Evolutionary conservation across 2,888 invertebrate genomes (phyloP).

Genomic region (Polymixis flavicincta): DNA sequence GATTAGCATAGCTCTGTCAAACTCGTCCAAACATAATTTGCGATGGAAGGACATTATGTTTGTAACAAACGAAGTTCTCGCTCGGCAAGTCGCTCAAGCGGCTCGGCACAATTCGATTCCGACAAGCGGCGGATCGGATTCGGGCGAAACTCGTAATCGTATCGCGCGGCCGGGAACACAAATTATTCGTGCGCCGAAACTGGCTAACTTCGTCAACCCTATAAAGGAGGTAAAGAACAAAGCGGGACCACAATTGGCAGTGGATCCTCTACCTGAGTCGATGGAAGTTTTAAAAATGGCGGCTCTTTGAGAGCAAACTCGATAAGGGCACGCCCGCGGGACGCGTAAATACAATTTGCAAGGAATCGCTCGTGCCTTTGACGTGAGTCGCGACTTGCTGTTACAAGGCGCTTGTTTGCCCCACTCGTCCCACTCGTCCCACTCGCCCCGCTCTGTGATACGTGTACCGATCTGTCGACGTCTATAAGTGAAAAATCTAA

Average conservation of each 20-base stretch:
- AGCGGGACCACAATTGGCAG: conserved; percentile 89
- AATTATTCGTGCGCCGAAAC: conserved; percentile 89
- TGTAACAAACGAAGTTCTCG: conserved; percentile 79
- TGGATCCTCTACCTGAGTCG: conserved; percentile 84
- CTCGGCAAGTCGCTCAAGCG: conserved; percentile 77
- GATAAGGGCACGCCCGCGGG: conserved; percentile 88
- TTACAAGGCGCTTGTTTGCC: conserved; percentile 79
- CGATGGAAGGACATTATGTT: conserved; percentile 73
- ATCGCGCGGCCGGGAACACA: conserved; percentile 88
- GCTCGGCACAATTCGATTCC: conserved; percentile 82
- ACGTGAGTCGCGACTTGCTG: conserved; percentile 76
- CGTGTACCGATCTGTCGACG: conserved; percentile 55
- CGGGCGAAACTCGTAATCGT: conserved; percentile 86
- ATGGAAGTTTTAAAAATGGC: conserved; percentile 89
- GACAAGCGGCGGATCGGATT: conserved; percentile 84
- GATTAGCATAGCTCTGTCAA: conserved; percentile 45
- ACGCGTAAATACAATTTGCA: conserved; percentile 89
- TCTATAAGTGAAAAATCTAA: conserved; percentile 65
- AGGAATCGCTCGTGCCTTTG: conserved; percentile 89
- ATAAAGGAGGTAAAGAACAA: conserved; percentile 88
- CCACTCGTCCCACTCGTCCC: conserved; percentile 26
- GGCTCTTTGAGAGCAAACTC: conserved; percentile 89
- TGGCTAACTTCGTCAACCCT: conserved; percentile 88
- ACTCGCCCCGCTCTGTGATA: conserved; percentile 40
- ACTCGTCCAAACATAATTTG: conserved; percentile 70